Evolutionary conservation across 2,888 invertebrate species (phyloP).

Genomic region (Pachymerium ferrugineum): DNA sequence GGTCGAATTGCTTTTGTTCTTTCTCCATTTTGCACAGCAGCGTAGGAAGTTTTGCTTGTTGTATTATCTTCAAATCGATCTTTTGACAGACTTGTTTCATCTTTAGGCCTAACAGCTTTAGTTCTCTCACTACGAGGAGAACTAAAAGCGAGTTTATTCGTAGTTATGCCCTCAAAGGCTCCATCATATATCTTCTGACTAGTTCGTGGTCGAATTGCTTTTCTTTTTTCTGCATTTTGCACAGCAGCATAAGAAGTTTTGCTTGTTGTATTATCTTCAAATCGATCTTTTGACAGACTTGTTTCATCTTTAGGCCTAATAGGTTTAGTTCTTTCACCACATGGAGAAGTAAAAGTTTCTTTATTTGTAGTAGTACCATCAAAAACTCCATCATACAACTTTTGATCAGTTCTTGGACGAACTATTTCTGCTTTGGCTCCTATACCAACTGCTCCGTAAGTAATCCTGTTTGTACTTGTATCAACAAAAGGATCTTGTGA

Average conservation of each 20-base stretch:
- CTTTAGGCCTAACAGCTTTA: neutral
- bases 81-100: neutral
- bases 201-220: neutral
- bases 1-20: constrained; percentile 12
- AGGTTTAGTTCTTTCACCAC: neutral
- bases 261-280: constrained; percentile 39
- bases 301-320: neutral
- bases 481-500: neutral
- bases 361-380: neutral
- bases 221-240: neutral
- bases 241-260: neutral
- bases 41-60: neutral
- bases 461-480: neutral
- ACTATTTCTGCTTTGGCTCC: neutral
- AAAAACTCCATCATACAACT: neutral
- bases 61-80: constrained; percentile 11
- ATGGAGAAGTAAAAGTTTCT: neutral
- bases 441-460: neutral
- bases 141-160: neutral
- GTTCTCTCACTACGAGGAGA: neutral
- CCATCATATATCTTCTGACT: neutral
- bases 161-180: neutral
- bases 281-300: neutral
- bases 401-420: neutral
- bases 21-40: neutral